Evolutionary conservation across 2,888 invertebrate genomes (phyloP).

Genomic region (Aporophyla nigra): DNA sequence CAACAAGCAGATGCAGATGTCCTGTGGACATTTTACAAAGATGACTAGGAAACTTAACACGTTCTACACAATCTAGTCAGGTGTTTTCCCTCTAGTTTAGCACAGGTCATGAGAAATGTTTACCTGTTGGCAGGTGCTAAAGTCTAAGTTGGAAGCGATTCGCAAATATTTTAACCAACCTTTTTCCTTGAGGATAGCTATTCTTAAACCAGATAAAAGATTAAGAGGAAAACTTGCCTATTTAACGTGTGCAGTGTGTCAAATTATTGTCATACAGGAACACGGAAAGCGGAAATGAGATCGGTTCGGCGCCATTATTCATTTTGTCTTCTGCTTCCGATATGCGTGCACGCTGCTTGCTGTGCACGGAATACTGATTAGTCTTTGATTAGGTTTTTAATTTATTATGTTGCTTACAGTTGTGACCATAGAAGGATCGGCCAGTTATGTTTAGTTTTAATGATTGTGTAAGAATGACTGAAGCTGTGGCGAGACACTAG

Average conservation of each 20-base stretch:
- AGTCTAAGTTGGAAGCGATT: background rate
- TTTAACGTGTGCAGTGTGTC: conserved; percentile 37
- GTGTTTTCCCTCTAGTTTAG: conserved; percentile 17
- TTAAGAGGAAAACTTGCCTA: conserved; percentile 32
- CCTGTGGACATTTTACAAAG: background rate
- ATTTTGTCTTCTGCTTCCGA: conserved; percentile 50
- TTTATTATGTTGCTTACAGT: background rate
- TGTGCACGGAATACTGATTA: conserved; percentile 56
- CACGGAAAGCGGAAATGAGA: conserved; percentile 43
- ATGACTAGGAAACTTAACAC: background rate
- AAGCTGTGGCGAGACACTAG: no score
- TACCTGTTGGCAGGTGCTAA: conserved; percentile 29
- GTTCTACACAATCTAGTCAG: background rate
- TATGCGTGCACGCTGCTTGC: conserved; percentile 22
- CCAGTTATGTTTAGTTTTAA: no score
- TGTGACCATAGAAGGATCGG: no score
- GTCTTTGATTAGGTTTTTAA: conserved; percentile 33
- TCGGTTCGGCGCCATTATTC: conserved; percentile 49
- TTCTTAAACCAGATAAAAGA: conserved; percentile 5
- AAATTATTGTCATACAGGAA: conserved; percentile 50
- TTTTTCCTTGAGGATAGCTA: conserved; percentile 42
- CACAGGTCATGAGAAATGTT: background rate
- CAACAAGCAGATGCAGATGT: background rate
- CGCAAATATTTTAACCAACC: background rate
- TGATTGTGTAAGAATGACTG: no score